phyloP scores from a whole-genome alignment of 1,140 invertebrate genomes.

The Aphaenogaster rudis region DNA sequence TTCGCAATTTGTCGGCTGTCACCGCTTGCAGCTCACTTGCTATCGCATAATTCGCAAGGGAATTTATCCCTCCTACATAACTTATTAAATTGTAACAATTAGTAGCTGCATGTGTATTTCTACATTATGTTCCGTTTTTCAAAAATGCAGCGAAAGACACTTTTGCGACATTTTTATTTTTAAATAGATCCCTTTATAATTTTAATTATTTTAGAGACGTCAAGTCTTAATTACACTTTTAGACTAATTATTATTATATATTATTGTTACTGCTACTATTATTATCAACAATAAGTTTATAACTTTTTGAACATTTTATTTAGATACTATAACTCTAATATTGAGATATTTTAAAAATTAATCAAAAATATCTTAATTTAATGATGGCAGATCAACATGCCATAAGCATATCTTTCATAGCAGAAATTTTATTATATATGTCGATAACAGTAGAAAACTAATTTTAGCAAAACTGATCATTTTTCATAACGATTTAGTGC shows the following conservation, averaged over 20 bases:
- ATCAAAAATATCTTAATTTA: background rate
- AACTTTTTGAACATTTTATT: background rate
- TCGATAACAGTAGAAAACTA: constrained; percentile 34
- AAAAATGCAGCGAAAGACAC: background rate
- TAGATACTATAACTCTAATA: background rate
- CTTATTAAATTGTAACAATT: background rate
- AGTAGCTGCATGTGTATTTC: background rate
- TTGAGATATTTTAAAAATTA: background rate
- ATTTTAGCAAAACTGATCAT: constrained; percentile 35
- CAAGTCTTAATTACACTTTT: background rate
- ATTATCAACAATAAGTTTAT: background rate
- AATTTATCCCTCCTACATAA: background rate
- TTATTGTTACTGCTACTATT: background rate
- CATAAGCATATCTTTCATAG: background rate
- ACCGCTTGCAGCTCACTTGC: background rate
- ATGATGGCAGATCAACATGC: background rate
- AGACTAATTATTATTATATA: background rate
- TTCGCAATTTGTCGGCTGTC: constrained; percentile 38
- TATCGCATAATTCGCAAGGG: background rate
- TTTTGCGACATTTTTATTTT: background rate
- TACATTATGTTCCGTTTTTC: background rate
- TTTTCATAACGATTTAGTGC: constrained; percentile 74
- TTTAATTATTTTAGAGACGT: background rate
- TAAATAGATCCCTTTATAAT: background rate
- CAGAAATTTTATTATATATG: constrained; percentile 9